Conservation (phyloP, 2,113 vertebrate genomes). For the Aspiorhynchus laticeps region DNA sequence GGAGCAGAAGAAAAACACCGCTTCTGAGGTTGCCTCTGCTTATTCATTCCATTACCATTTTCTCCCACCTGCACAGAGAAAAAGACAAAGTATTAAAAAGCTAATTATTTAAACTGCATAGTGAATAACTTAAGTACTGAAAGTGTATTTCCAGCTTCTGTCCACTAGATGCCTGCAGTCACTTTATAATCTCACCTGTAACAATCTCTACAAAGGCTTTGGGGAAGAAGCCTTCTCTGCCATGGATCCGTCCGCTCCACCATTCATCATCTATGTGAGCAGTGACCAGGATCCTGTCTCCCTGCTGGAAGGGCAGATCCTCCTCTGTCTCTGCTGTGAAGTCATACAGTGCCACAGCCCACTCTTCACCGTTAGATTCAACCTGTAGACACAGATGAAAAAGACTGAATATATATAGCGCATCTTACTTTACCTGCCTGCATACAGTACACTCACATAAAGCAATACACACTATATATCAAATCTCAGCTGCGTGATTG, state of each 20-base stretch:
- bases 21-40: not conserved
- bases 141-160: not conserved
- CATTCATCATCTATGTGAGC: constrained; percentile 81
- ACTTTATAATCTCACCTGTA: constrained; percentile 73
- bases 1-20: not conserved
- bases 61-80: not conserved
- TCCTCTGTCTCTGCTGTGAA: constrained; percentile 81
- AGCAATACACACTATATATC: no score
- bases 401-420: not conserved
- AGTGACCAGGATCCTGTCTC: constrained; percentile 85
- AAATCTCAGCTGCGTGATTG: no score
- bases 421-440: not conserved
- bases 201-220: constrained; percentile 78
- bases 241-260: constrained; percentile 83
- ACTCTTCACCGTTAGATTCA: constrained; percentile 64
- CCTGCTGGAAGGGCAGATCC: constrained; percentile 84
- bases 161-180: not conserved
- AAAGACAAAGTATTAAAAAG: not conserved
- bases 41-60: not conserved
- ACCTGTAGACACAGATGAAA: constrained; percentile 6
- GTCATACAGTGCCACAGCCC: constrained; percentile 88
- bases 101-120: not conserved
- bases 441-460: not conserved
- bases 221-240: constrained; percentile 88
- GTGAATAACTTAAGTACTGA: not conserved